phyloP scores from a whole-genome alignment of 2,113 vertebrate species.

The Toxostoma redivivum region DNA sequence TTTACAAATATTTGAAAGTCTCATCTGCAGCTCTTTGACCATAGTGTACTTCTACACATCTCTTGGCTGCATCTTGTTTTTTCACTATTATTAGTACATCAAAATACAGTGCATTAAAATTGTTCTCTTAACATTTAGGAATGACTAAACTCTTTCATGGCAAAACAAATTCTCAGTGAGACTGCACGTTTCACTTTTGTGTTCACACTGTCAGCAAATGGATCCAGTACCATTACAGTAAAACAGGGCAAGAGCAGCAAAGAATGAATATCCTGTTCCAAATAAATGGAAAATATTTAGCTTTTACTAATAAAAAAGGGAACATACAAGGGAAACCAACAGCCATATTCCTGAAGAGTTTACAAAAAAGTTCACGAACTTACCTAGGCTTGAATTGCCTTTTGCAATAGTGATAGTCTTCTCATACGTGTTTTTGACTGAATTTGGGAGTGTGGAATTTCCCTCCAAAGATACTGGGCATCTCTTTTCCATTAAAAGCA shows the following conservation, averaged over 20 bases:
- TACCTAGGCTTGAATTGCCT: slow-evolving; percentile 96
- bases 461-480: slow-evolving; percentile 48
- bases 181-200: background rate
- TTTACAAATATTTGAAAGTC: background rate
- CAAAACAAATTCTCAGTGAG: background rate
- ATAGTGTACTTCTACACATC: background rate
- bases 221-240: background rate
- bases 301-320: slow-evolving; percentile 32
- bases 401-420: slow-evolving; percentile 91
- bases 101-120: background rate
- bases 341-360: background rate
- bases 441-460: background rate
- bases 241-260: background rate
- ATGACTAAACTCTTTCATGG: background rate
- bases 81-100: background rate
- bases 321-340: background rate
- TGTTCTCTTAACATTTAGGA: background rate
- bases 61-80: accelerated
- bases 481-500: slow-evolving; percentile 58
- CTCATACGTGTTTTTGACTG: slow-evolving; percentile 77
- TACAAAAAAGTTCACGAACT: background rate
- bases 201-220: background rate
- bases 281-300: background rate
- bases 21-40: background rate
- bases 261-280: background rate